phyloP scores from a whole-genome alignment of 2,797 vertebrate species.

The Mycteria americana region DNA sequence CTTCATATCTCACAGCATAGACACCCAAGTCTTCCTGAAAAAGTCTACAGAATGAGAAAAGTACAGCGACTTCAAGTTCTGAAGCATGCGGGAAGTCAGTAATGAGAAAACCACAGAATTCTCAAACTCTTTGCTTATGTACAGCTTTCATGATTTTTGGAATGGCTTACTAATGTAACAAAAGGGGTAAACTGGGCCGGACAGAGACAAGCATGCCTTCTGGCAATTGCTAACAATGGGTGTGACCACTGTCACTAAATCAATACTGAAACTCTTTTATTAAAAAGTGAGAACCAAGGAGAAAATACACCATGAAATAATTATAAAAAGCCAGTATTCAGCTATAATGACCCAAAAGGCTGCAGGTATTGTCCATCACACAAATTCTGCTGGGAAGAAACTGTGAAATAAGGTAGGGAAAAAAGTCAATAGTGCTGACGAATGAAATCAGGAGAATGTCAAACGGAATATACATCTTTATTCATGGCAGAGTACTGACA shows the following conservation, averaged over 20 bases:
- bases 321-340: background rate
- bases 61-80: background rate
- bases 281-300: background rate
- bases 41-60: background rate
- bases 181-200: background rate
- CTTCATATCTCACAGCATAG: background rate
- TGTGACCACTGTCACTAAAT: background rate
- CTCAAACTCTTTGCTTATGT: too few relatives aligned
- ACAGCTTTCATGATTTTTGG: background rate
- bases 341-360: too few relatives aligned
- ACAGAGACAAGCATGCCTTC: background rate
- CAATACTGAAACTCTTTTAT: background rate
- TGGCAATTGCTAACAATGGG: rapidly evolving
- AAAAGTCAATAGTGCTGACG: background rate
- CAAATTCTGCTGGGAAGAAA: background rate
- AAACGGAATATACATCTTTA: background rate
- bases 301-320: background rate
- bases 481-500: background rate
- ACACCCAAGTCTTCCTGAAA: background rate
- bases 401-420: background rate
- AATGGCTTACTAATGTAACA: background rate
- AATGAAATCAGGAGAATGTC: background rate
- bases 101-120: background rate
- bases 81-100: background rate
- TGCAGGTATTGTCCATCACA: background rate